A percentile compares a stretch with the other conserved stretches of the same genome.
Evolutionary conservation across 2,797 vertebrate species (phyloP).

Genomic region (Microctenopoma stevenorrisi): DNA sequence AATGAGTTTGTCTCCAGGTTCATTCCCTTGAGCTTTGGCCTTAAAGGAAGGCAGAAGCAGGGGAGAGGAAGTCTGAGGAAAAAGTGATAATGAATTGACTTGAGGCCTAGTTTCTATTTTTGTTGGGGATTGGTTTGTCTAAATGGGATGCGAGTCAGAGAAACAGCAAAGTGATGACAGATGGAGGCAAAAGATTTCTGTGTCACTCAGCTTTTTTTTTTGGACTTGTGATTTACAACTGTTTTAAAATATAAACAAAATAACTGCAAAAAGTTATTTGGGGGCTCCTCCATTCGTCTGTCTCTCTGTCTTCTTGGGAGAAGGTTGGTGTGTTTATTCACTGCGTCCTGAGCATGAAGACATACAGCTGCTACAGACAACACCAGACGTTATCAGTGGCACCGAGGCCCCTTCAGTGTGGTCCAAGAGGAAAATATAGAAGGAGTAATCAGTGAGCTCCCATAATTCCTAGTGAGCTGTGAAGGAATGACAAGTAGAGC

Average conservation of each 20-base stretch:
- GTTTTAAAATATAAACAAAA: no score
- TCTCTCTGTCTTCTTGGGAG: slow-evolving; percentile 3
- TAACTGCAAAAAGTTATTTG: no score
- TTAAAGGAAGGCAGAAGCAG: slow-evolving; percentile 48
- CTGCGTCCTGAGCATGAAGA: slow-evolving; percentile 26
- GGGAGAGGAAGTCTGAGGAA: slow-evolving; percentile 64
- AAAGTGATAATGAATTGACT: slow-evolving; percentile 78
- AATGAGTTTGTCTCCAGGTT: slow-evolving; percentile 64
- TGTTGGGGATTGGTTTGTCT: slow-evolving; percentile 61
- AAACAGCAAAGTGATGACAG: slow-evolving; percentile 36
- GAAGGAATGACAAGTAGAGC: slow-evolving; percentile 62
- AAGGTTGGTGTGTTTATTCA: slow-evolving; percentile 30
- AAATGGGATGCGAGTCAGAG: slow-evolving; percentile 67
- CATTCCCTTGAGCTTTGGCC: slow-evolving; percentile 60
- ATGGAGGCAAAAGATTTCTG: slow-evolving; percentile 20
- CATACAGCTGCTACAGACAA: slow-evolving; percentile 42
- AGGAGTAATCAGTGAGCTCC: slow-evolving; percentile 55
- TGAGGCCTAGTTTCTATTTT: slow-evolving; percentile 83
- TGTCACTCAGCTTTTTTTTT: neutral
- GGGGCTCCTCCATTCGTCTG: no score
- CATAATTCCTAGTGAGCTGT: slow-evolving; percentile 64
- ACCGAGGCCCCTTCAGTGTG: slow-evolving; percentile 36
- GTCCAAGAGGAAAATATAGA: slow-evolving; percentile 60
- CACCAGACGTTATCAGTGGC: slow-evolving; percentile 47
- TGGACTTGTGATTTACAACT: no score